Evolutionary conservation across 2,113 vertebrate species (phyloP).

Genomic region (Todiramphus chloris): DNA sequence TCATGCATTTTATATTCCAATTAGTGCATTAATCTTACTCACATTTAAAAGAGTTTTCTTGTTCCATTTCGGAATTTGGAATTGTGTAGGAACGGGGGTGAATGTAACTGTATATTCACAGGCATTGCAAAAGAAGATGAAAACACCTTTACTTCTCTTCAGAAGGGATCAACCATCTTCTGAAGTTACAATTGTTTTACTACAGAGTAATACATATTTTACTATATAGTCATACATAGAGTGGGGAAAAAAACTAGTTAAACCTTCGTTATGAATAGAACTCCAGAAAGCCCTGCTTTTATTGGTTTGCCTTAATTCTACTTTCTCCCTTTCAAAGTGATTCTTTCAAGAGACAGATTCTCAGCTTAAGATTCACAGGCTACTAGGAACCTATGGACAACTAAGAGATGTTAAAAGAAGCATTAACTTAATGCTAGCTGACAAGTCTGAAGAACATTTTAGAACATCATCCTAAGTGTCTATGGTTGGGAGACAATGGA

Average conservation of each 20-base stretch:
- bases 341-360: not conserved
- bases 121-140: not conserved
- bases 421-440: not conserved
- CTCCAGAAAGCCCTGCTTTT: not conserved
- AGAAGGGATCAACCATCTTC: not conserved
- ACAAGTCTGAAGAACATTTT: not conserved
- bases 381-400: not conserved
- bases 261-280: not conserved
- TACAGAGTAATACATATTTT: too few species aligned
- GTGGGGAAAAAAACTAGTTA: not conserved
- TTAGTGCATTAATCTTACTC: not conserved
- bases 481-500: not conserved
- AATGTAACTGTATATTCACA: not conserved
- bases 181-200: not conserved
- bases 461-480: not conserved
- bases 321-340: not conserved
- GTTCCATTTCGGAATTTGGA: not conserved
- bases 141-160: not conserved
- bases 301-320: not conserved
- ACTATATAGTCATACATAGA: too few species aligned
- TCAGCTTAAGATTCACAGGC: not conserved
- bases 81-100: not conserved
- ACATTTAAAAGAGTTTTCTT: not conserved
- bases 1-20: not conserved
- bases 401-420: not conserved